Conservation (phyloP, 2,113 vertebrate genomes). For the Calidris pygmaea region DNA sequence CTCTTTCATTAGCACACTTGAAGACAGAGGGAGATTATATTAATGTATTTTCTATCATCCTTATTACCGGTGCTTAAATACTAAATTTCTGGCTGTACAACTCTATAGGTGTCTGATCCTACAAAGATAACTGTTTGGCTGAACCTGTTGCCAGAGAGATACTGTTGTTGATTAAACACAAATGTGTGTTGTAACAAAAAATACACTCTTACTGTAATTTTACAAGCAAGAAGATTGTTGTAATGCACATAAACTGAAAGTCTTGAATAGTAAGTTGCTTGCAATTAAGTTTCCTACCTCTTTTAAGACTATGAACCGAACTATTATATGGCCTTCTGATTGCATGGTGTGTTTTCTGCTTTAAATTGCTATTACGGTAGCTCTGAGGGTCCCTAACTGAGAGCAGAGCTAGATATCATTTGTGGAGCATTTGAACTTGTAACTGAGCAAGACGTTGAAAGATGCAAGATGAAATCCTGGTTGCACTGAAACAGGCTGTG, state of each 20-base stretch:
- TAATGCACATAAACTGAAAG: not conserved
- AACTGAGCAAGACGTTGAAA: not conserved
- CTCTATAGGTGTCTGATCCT: not conserved
- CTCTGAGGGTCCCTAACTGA: not conserved
- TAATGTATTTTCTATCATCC: not conserved
- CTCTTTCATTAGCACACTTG: not conserved
- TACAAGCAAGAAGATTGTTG: not conserved
- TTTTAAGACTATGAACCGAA: not conserved
- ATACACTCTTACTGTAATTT: not conserved
- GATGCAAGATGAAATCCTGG: not conserved
- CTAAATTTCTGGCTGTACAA: not conserved
- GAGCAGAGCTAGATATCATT: not conserved
- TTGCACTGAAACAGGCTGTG: not conserved
- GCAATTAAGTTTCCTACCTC: not conserved
- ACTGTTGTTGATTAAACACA: not conserved
- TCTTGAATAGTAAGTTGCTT: not conserved
- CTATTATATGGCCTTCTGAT: slow-evolving; percentile 9
- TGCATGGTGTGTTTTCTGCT: not conserved
- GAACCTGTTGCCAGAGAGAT: not conserved
- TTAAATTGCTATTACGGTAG: not conserved
- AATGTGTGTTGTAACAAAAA: not conserved
- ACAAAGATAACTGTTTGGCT: not conserved
- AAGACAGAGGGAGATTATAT: not conserved
- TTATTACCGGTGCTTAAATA: not conserved
- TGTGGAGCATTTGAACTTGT: not conserved